Evolutionary conservation across 2,113 vertebrate species (phyloP), one percentile per base, ranked within the genome.

Genomic region (Ovis canadensis): DNA sequence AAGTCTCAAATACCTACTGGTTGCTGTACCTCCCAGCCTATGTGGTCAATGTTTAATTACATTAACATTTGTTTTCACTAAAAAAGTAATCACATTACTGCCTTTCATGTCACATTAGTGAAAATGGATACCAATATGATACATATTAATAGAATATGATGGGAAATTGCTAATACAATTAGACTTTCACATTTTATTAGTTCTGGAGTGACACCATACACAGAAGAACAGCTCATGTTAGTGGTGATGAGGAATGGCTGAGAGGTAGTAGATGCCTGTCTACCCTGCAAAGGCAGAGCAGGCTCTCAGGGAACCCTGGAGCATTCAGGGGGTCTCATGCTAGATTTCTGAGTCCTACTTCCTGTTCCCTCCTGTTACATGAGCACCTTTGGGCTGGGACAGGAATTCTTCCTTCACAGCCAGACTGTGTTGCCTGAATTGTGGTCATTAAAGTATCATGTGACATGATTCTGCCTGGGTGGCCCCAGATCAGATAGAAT

Each of bases 111-210:
- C 98, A 98, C 97, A 99, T 99, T 99, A 99, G 98, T 97, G 98
- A 98, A 98, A 99, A 99, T 97, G 98, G 98, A 98, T 99, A 98
- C 98, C 98, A 98, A 98, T 98, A 98, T 98, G 98, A 99, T 98
- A 98, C 98, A 98, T 99, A 98, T 99, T 99, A 99, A 99, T 99
- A 98, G 98, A 99, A 98, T 98, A 98, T 98, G 99, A 99, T 99
- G 98, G 98, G 98, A 98, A 99, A 98, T 98, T 98, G 99, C 99
- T 99, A 99, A 99, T 99, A 99, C 98, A 99, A 99, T 99, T 99
- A 99, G 98, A 99, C 97, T 98, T 99, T 99, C 99, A 98, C 98
- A 97, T 99, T 99, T 98, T 99, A 99, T 99, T 99, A 99, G 98
- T 94, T 98, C 95, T 0, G 6, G 97, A 98, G 92, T 99, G 99